phyloP scores from a whole-genome alignment of 2,797 vertebrate genomes.

The Sebastes alutus region DNA sequence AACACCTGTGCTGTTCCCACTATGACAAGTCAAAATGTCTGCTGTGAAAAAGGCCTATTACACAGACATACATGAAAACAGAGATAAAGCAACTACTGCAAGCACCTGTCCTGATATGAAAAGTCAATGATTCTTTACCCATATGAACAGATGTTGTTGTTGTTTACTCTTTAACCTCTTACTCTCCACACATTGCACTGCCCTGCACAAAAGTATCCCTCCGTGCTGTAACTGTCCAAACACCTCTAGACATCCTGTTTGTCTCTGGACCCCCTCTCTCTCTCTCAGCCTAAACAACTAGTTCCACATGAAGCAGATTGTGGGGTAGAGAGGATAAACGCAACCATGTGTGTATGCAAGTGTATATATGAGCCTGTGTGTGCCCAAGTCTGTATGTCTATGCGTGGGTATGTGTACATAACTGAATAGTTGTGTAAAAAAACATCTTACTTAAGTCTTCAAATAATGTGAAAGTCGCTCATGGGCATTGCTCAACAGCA shows the following conservation, averaged over 20 bases:
- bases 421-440: slow-evolving; percentile 28
- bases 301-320: slow-evolving; percentile 81
- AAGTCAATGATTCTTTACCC: neutral
- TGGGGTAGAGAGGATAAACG: slow-evolving; percentile 76
- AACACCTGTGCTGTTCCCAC: neutral
- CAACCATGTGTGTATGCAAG: slow-evolving; percentile 80
- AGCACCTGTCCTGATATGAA: slow-evolving; percentile 22
- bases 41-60: neutral
- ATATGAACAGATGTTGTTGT: neutral
- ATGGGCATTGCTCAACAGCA: slow-evolving; percentile 40
- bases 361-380: slow-evolving; percentile 63
- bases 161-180: slow-evolving; percentile 7
- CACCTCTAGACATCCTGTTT: slow-evolving; percentile 82
- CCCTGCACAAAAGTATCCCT: slow-evolving; percentile 4
- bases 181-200: neutral
- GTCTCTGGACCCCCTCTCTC: slow-evolving; percentile 67
- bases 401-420: slow-evolving; percentile 46
- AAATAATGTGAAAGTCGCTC: slow-evolving; percentile 62
- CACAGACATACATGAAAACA: slow-evolving; percentile 3
- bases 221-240: slow-evolving; percentile 64
- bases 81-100: neutral
- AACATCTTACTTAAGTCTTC: slow-evolving; percentile 8
- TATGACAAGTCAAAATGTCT: neutral
- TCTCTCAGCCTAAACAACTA: slow-evolving; percentile 76
- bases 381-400: slow-evolving; percentile 20